Percentiles rank a stretch among this genome's conserved stretches.
These are phyloP conservation scores for Neocloeon triangulifer DNA, from an alignment of 1,140 invertebrate species.

Conservation along the genomic window DNA sequence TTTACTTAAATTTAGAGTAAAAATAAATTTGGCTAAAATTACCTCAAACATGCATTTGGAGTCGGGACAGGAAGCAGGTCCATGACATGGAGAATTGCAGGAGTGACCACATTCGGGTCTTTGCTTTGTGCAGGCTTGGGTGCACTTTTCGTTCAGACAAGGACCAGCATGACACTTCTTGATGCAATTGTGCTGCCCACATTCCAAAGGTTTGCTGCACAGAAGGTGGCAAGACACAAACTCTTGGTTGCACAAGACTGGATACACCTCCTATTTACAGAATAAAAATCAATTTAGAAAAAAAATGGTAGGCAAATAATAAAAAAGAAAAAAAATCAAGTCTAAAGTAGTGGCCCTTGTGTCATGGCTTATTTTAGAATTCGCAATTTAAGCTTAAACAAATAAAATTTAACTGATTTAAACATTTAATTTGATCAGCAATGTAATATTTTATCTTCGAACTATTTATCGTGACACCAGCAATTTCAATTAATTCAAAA, in stretches of 20 bases:
- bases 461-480: no score
- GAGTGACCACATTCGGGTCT: conserved; percentile 54
- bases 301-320: not conserved
- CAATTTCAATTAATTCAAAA: no score
- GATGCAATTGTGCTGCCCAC: conserved; percentile 49
- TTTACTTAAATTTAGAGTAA: conserved; percentile 6
- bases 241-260: conserved; percentile 69
- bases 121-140: conserved; percentile 46
- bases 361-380: not conserved
- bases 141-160: conserved; percentile 35
- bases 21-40: conserved; percentile 13
- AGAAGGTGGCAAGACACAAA: conserved; percentile 76
- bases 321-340: not conserved
- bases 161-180: conserved; percentile 36
- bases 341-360: no score
- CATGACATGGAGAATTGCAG: conserved; percentile 58
- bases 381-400: not conserved
- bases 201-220: conserved; percentile 54
- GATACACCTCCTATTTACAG: no score
- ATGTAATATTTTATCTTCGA: no score
- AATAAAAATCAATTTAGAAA: conserved; percentile 1
- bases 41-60: conserved; percentile 43
- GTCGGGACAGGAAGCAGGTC: conserved; percentile 38
- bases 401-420: not conserved
- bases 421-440: no score